These are phyloP conservation scores for Stenopsyche tienmushanensis DNA, from an alignment of 1,140 invertebrate species.

Conservation along the genomic window DNA sequence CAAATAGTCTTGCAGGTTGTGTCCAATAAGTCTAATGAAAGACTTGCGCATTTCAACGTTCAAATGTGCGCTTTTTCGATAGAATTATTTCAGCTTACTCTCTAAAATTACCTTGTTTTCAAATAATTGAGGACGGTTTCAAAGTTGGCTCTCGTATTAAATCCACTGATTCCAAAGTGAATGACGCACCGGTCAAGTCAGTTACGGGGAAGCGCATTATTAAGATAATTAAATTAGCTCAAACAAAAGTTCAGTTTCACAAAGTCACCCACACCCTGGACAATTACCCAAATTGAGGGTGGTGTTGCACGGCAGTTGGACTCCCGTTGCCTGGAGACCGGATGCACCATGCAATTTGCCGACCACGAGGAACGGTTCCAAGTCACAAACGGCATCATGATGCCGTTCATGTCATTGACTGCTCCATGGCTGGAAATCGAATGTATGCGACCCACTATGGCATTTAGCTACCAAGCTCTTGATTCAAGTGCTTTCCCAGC, in stretches of 20 bases:
- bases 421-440: conserved; percentile 21
- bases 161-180: too few species aligned
- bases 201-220: not conserved
- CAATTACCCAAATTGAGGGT: conserved; percentile 16
- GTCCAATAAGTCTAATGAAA: too few species aligned
- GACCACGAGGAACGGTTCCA: conserved; percentile 11
- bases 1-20: too few species aligned
- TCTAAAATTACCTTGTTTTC: too few species aligned
- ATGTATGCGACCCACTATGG: not conserved
- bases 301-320: not conserved
- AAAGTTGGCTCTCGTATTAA: too few species aligned
- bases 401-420: conserved; percentile 14
- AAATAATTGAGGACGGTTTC: too few species aligned
- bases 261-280: not conserved
- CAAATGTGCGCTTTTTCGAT: too few species aligned
- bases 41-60: too few species aligned
- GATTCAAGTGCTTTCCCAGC: not conserved
- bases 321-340: too few species aligned
- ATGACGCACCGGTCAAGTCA: too few species aligned
- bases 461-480: not conserved
- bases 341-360: conserved; percentile 14
- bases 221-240: not conserved
- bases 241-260: conserved; percentile 12
- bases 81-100: too few species aligned
- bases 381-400: too few species aligned